phyloP scores from a whole-genome alignment of 2,888 invertebrate species.

The Thymelicus lineola region DNA sequence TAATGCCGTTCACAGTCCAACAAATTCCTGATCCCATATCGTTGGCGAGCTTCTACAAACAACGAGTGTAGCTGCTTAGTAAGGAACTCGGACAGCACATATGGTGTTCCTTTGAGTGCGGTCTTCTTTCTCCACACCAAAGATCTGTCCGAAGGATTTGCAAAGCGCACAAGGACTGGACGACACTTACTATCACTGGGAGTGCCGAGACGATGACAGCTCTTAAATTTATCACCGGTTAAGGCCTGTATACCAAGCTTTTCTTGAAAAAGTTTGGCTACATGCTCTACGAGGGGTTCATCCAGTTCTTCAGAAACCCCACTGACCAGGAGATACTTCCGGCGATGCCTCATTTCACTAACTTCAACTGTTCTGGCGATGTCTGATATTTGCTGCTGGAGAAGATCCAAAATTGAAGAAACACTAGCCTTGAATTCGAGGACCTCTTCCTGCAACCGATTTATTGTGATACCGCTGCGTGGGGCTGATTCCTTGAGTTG shows the following conservation, averaged over 20 bases:
- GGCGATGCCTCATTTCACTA: neutral
- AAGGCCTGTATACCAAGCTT: neutral
- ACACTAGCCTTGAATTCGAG: neutral
- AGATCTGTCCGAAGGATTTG: neutral
- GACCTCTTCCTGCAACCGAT: neutral
- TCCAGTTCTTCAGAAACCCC: neutral
- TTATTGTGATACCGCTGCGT: neutral
- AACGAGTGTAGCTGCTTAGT: neutral
- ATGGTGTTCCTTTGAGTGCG: neutral
- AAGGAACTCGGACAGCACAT: neutral
- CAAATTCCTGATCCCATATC: slow-evolving; percentile 4
- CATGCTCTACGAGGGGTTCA: neutral
- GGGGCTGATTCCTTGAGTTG: neutral
- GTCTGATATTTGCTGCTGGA: neutral
- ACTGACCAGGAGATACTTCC: neutral
- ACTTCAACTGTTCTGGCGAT: neutral
- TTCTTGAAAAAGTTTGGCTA: neutral
- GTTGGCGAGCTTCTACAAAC: neutral
- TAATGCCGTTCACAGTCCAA: slow-evolving; percentile 3
- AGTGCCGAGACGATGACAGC: neutral
- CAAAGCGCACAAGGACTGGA: neutral
- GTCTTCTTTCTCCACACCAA: neutral
- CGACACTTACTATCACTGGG: neutral
- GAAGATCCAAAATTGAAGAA: neutral
- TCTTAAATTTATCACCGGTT: neutral